Conservation (phyloP, 1,140 invertebrate genomes). For the Drosophila arawakana region DNA sequence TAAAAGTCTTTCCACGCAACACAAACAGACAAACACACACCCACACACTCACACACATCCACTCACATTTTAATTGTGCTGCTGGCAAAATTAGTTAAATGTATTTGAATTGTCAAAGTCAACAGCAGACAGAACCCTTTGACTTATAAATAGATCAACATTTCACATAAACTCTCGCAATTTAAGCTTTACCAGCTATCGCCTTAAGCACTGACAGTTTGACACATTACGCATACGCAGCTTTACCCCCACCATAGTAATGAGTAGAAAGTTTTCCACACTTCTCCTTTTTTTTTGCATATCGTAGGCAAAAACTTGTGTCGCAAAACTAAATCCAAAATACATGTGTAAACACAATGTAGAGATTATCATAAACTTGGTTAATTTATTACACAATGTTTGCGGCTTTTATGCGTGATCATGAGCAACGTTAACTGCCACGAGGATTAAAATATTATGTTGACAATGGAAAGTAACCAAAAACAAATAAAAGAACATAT, state of each 20-base stretch:
- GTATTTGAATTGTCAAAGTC: slow-evolving; percentile 29
- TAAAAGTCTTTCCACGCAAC: slow-evolving; percentile 18
- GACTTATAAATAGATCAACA: slow-evolving; percentile 39
- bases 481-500: slow-evolving; percentile 31
- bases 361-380: slow-evolving; percentile 51
- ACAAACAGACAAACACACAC: neutral
- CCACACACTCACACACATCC: neutral
- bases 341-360: slow-evolving; percentile 51
- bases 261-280: neutral
- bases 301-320: slow-evolving; percentile 2
- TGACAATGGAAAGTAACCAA: slow-evolving; percentile 22
- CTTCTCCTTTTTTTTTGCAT: slow-evolving; percentile 13
- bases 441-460: slow-evolving; percentile 43
- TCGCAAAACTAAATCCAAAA: slow-evolving; percentile 49
- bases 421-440: slow-evolving; percentile 30
- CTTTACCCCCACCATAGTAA: slow-evolving; percentile 2
- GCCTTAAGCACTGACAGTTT: slow-evolving; percentile 35
- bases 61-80: neutral
- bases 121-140: slow-evolving; percentile 21
- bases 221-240: slow-evolving; percentile 41
- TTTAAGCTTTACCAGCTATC: slow-evolving; percentile 10
- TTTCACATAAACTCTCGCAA: slow-evolving; percentile 6
- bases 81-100: slow-evolving; percentile 31
- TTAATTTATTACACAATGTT: slow-evolving; percentile 48
- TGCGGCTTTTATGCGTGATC: slow-evolving; percentile 35